Base-by-base conservation (phyloP, 2,888 invertebrate genomes). In the Eubasilissa splendida region DNA sequence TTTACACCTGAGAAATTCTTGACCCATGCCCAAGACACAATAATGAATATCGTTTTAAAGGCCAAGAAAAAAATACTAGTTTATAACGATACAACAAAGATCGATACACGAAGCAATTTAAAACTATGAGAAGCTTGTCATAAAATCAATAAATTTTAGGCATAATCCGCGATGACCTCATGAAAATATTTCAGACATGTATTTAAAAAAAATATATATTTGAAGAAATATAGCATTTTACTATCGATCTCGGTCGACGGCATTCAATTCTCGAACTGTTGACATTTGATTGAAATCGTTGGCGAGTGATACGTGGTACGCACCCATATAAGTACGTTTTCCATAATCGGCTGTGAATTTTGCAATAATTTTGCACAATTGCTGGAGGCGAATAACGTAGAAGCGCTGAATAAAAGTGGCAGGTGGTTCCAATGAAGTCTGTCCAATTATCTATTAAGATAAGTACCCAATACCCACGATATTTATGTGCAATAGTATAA, bases 341-440 rank as follows among this genome's bases (percentile, higher is more conserved):
- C 68, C n/a, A 31, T 52, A 68, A 68, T 68, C 68, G 12, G 68
- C 68, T 2, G 66, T 11, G 14, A 68, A 63, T 68, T 68, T 68
- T n/a, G 68, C 68, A 68, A 68, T n/a, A 68, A 12, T 68, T 68
- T n/a, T n/a, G 14, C 50, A 42, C n/a, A 50, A 66, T 5, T 8
- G 68, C 50, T 50, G 50, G 50, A 52, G 68, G 68, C 68, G 50
- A 68, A 9, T 68, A 52, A 42, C 66, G 14, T 14, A 4, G n/a
- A 14, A n/a, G 7, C 68, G 33, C 10, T 33, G 50, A n/a, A 14
- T 50, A 68, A 50, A 63, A 50, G 50, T 68, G 68, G 68, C 68
- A 68, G 68, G 68, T 68, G 33, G 68, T 50, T 68, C n/a, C 5
- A 42, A 68, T 14, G 52, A 68, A 50, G 50, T 14, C n/a, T 50